phyloP scores from a whole-genome alignment of 2,888 invertebrate species.

The Laspeyria flexula region DNA sequence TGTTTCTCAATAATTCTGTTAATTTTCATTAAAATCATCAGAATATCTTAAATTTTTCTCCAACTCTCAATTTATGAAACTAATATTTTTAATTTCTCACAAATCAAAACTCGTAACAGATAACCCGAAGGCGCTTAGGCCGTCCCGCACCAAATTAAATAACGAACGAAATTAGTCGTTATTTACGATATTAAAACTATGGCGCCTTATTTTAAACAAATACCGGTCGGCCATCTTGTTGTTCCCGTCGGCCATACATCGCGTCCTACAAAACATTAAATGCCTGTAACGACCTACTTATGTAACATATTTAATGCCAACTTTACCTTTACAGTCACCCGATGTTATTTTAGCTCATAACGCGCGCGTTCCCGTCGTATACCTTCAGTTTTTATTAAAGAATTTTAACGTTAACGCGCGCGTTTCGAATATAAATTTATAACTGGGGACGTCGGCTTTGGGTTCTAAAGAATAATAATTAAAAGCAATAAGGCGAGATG shows the following conservation, averaged over 20 bases:
- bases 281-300: slow-evolving; percentile 44
- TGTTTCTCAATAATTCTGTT: slow-evolving; percentile 54
- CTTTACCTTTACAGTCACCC: slow-evolving; percentile 34
- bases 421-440: slow-evolving; percentile 34
- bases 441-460: slow-evolving; percentile 32
- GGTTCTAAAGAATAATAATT: slow-evolving; percentile 50
- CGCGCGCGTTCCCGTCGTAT: slow-evolving; percentile 43
- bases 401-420: slow-evolving; percentile 34
- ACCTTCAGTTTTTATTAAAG: slow-evolving; percentile 16
- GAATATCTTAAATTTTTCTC: slow-evolving; percentile 35
- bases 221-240: slow-evolving; percentile 42
- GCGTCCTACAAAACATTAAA: slow-evolving; percentile 45
- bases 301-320: slow-evolving; percentile 40
- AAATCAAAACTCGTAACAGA: slow-evolving; percentile 41
- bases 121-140: slow-evolving; percentile 37
- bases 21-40: slow-evolving; percentile 54
- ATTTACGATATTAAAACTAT: slow-evolving; percentile 57
- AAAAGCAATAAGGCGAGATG: slow-evolving; percentile 54
- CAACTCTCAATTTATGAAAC: slow-evolving; percentile 28
- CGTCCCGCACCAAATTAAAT: slow-evolving; percentile 53
- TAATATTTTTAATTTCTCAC: slow-evolving; percentile 43
- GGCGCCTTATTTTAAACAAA: slow-evolving; percentile 59
- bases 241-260: slow-evolving; percentile 40
- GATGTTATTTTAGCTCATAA: slow-evolving; percentile 30
- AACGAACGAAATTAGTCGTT: slow-evolving; percentile 57